Conservation (phyloP, 2,797 vertebrate genomes). For the Sebastes diaconus region DNA sequence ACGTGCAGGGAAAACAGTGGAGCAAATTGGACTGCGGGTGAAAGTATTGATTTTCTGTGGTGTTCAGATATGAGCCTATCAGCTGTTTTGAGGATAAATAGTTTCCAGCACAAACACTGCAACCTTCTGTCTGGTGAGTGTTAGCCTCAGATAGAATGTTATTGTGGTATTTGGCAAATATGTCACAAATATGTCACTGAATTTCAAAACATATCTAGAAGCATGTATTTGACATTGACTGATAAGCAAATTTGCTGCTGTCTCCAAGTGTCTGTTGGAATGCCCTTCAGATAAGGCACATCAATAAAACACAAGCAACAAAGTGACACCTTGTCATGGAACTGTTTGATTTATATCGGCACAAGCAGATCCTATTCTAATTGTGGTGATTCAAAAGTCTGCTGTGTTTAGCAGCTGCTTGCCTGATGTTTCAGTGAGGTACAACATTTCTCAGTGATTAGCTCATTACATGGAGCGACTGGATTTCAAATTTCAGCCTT, state of each 20-base stretch:
- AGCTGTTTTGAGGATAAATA: slow-evolving; percentile 33
- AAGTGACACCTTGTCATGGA: neutral
- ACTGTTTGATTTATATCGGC: neutral
- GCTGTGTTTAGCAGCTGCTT: neutral
- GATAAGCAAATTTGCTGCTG: neutral
- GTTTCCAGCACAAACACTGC: slow-evolving; percentile 13
- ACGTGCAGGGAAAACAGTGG: neutral
- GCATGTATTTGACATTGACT: neutral
- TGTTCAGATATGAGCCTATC: slow-evolving; percentile 20
- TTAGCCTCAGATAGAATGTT: slow-evolving; percentile 1
- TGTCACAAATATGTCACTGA: slow-evolving; percentile 1
- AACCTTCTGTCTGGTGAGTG: neutral
- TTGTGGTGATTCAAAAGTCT: neutral
- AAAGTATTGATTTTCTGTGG: slow-evolving; percentile 47
- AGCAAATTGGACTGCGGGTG: slow-evolving; percentile 10
- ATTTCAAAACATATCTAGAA: neutral
- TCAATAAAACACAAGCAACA: neutral
- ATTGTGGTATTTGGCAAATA: slow-evolving; percentile 3
- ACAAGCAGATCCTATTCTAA: neutral
- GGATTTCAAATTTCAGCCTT: neutral
- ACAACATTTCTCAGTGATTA: neutral
- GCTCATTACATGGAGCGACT: neutral
- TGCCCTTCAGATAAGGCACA: neutral
- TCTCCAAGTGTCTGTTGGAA: neutral
- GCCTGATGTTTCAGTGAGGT: neutral